These are phyloP conservation scores for Melipona beecheii DNA, from an alignment of 2,888 invertebrate species.

Conservation along the genomic window DNA sequence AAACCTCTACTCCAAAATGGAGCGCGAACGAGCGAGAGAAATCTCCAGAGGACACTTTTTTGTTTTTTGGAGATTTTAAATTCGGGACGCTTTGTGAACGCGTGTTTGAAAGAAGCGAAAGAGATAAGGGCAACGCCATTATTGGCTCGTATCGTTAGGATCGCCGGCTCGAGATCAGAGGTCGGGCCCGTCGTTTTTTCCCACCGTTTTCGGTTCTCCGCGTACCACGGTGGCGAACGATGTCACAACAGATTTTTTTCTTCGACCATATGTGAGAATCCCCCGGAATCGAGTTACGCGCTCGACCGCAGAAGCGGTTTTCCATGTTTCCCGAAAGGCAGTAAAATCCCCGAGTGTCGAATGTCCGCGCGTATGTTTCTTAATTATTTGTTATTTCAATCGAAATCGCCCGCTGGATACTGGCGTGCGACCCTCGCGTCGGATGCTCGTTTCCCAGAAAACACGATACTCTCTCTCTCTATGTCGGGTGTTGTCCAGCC, in stretches of 20 bases:
- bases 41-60: no score
- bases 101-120: no score
- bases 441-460: constrained; percentile 27
- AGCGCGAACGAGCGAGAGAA: no score
- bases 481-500: not conserved
- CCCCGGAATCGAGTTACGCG: constrained; percentile 53
- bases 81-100: no score
- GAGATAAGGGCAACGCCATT: constrained; percentile 31
- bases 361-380: constrained; percentile 16
- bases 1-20: no score
- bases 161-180: constrained; percentile 6
- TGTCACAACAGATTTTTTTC: constrained; percentile 65
- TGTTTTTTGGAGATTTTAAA: no score
- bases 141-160: constrained; percentile 28
- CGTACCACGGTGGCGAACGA: constrained; percentile 12
- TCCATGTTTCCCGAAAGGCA: constrained; percentile 27
- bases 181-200: not conserved
- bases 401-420: constrained; percentile 1
- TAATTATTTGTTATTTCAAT: constrained; percentile 55
- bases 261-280: constrained; percentile 28
- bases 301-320: constrained; percentile 25
- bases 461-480: not conserved
- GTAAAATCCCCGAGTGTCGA: constrained; percentile 23
- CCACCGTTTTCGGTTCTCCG: not conserved
- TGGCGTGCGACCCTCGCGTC: not conserved